Percentiles rank a stretch among this genome's conserved stretches.
Conservation (phyloP, 2,888 invertebrate species). For the Clostera curtula region DNA sequence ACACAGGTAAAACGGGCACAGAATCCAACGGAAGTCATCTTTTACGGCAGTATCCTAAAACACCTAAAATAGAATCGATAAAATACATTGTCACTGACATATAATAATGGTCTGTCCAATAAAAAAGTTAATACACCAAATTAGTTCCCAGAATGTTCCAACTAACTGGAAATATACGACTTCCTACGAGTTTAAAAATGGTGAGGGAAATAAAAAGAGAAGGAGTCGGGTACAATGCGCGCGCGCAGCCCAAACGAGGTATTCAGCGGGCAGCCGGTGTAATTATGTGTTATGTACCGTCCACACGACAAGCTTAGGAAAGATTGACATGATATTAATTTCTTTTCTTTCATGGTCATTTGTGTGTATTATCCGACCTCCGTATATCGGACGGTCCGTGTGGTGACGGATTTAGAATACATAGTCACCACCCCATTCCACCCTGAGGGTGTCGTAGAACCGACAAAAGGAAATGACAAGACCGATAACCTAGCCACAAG, state of each 20-base stretch:
- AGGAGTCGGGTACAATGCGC: constrained; percentile 52
- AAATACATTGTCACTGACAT: constrained; percentile 46
- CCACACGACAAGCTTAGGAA: constrained; percentile 23
- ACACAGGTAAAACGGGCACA: constrained; percentile 10
- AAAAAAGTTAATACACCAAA: constrained; percentile 55
- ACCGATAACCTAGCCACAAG: too few relatives aligned
- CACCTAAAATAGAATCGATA: constrained; percentile 49
- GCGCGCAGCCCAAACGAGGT: constrained; percentile 50
- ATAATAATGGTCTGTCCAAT: constrained; percentile 34
- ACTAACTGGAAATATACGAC: constrained; percentile 45
- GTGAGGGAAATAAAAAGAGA: constrained; percentile 46
- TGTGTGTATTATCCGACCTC: too few relatives aligned
- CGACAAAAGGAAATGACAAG: too few relatives aligned
- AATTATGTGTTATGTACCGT: constrained; percentile 52
- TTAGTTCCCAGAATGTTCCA: constrained; percentile 52
- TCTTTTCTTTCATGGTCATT: background rate
- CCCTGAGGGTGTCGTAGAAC: too few relatives aligned
- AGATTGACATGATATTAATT: constrained; percentile 3
- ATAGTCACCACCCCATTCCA: too few relatives aligned
- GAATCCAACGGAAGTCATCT: constrained; percentile 54
- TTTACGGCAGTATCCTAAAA: constrained; percentile 28
- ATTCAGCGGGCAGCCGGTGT: constrained; percentile 43
- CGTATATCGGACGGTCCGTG: too few relatives aligned
- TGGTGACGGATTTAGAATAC: too few relatives aligned
- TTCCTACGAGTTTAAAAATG: constrained; percentile 61